These are phyloP conservation scores for Rhadina sibilatrix DNA, from an alignment of 2,113 vertebrate genomes.

Conservation along the genomic window DNA sequence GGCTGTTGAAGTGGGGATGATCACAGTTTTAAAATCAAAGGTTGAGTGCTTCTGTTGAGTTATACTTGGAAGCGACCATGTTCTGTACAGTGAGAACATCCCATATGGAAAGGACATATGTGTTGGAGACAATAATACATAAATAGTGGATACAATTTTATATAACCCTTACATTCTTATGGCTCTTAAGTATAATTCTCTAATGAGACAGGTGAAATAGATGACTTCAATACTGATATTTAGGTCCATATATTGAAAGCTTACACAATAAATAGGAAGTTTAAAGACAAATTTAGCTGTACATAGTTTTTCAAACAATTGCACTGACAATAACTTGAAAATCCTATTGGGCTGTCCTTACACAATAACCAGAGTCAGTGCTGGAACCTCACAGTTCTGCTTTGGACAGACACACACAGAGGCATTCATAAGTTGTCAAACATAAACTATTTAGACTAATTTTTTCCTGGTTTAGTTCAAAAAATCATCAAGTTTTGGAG, in stretches of 20 bases:
- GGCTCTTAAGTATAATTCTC: background rate
- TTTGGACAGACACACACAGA: background rate
- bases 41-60: constrained; percentile 45
- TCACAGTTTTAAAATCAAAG: constrained; percentile 53
- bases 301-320: background rate
- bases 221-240: background rate
- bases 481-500: background rate
- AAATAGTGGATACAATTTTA: constrained; percentile 44
- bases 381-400: background rate
- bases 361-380: background rate
- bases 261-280: background rate
- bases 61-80: constrained; percentile 40
- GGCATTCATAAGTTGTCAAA: background rate
- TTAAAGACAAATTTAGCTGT: background rate
- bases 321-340: background rate
- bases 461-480: background rate
- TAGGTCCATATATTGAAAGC: background rate
- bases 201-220: constrained; percentile 28
- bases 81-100: constrained; percentile 50
- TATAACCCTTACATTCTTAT: constrained; percentile 14
- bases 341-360: background rate
- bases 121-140: constrained; percentile 46
- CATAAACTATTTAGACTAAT: background rate
- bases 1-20: constrained; percentile 37
- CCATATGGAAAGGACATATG: constrained; percentile 61